Evolutionary conservation across 92 coral and sea anemone species (phyloP).

Genomic region (Scolanthus callimorphus): DNA sequence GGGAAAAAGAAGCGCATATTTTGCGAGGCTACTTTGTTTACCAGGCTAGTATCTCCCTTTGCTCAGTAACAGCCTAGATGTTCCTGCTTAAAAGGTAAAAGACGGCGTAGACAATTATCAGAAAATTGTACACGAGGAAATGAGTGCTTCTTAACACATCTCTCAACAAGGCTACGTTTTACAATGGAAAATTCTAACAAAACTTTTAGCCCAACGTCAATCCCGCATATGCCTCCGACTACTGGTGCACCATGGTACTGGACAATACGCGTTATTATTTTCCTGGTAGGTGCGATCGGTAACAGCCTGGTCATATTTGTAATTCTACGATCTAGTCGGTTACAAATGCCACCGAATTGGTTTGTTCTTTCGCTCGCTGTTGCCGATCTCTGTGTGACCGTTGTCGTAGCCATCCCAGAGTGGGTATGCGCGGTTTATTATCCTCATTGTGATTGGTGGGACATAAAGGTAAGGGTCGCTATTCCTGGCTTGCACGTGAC

Average conservation of each 20-base stretch:
- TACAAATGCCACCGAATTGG: constrained; percentile 30
- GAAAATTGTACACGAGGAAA: too few species aligned
- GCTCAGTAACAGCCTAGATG: too few species aligned
- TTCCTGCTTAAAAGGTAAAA: too few species aligned
- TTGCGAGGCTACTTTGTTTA: too few species aligned
- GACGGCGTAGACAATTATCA: too few species aligned
- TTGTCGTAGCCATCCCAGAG: constrained; percentile 30
- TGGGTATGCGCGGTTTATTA: constrained; percentile 9
- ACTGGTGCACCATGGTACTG: constrained; percentile 23
- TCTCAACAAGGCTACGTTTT: too few species aligned
- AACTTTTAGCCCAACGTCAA: background rate
- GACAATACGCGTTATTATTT: constrained; percentile 13
- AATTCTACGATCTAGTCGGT: constrained; percentile 8
- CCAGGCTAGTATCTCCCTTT: too few species aligned
- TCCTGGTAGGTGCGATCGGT: constrained; percentile 25
- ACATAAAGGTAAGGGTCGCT: constrained; percentile 4
- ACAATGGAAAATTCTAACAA: too few species aligned
- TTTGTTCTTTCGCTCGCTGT: constrained; percentile 29
- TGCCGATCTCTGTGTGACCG: constrained; percentile 29
- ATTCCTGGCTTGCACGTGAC: too few species aligned
- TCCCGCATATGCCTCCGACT: constrained; percentile 26
- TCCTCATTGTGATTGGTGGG: constrained; percentile 38
- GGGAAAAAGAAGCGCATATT: too few species aligned
- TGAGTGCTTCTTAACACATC: too few species aligned
- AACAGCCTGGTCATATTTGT: constrained; percentile 27